Evolutionary conservation across 2,797 vertebrate species (phyloP).

Genomic region (Enoplosus armatus): DNA sequence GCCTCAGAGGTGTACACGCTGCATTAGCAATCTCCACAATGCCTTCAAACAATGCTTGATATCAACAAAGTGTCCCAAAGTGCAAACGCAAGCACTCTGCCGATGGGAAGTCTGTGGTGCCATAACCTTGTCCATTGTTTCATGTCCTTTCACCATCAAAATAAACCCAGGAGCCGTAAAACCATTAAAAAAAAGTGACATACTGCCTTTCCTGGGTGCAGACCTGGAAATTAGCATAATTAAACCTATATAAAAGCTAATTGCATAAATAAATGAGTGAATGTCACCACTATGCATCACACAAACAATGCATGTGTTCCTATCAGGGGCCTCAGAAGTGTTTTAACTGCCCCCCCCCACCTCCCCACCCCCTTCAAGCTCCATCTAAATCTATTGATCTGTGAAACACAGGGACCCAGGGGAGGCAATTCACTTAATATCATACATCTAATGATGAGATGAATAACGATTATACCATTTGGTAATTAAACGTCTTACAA

Average conservation of each 20-base stretch:
- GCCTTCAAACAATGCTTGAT: slow-evolving; percentile 80
- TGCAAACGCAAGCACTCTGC: slow-evolving; percentile 78
- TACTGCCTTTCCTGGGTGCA: slow-evolving; percentile 46
- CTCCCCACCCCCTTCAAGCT: slow-evolving; percentile 83
- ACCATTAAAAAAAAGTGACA: slow-evolving; percentile 63
- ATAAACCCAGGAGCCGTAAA: slow-evolving; percentile 77
- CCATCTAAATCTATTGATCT: slow-evolving; percentile 97
- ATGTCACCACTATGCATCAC: slow-evolving; percentile 73
- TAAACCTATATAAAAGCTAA: slow-evolving; percentile 84
- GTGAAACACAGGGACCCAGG: slow-evolving; percentile 92
- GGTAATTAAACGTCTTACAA: slow-evolving; percentile 98
- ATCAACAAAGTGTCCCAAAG: slow-evolving; percentile 81
- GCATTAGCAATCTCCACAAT: slow-evolving; percentile 82
- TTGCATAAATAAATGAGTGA: slow-evolving; percentile 81
- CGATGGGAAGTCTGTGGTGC: slow-evolving; percentile 64
- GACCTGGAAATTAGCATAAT: slow-evolving; percentile 78
- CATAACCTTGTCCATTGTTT: slow-evolving; percentile 83
- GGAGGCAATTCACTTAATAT: slow-evolving; percentile 96
- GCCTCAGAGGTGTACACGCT: slow-evolving; percentile 76
- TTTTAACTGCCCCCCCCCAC: slow-evolving; percentile 82
- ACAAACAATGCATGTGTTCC: slow-evolving; percentile 77
- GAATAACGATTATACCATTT: slow-evolving; percentile 97
- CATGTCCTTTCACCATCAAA: slow-evolving; percentile 78
- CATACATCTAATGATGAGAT: slow-evolving; percentile 97
- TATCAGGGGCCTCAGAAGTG: slow-evolving; percentile 77